A percentile compares a stretch with the other conserved stretches of the same genome.
Evolutionary conservation across 2,888 invertebrate genomes (phyloP).

Genomic region (Eurois occulta): DNA sequence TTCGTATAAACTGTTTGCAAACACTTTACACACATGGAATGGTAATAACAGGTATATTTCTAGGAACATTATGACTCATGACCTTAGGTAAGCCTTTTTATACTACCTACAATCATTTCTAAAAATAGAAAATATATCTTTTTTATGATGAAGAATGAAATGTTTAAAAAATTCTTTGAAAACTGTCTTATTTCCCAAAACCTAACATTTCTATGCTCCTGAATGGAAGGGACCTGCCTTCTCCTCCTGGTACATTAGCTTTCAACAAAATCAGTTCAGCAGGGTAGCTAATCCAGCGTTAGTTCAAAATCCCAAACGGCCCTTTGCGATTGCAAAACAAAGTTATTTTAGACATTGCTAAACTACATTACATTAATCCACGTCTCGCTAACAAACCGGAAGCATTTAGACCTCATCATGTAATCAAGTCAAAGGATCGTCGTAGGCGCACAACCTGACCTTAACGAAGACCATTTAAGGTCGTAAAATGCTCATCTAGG

Average conservation of each 20-base stretch:
- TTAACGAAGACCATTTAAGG: slow-evolving; percentile 63
- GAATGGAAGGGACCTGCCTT: not conserved
- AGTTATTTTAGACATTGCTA: not conserved
- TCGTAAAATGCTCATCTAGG: slow-evolving; percentile 70
- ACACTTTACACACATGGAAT: slow-evolving; percentile 11
- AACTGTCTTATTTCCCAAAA: not conserved
- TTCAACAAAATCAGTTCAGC: not conserved
- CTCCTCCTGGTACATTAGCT: not conserved
- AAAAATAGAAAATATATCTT: not conserved
- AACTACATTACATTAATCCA: not conserved
- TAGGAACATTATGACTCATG: slow-evolving; percentile 13
- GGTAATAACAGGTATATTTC: not conserved
- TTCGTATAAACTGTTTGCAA: slow-evolving; percentile 24
- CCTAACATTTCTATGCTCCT: not conserved
- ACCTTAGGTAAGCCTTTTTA: slow-evolving; percentile 1
- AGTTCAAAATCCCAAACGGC: not conserved
- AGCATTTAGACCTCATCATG: slow-evolving; percentile 67
- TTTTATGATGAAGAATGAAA: not conserved
- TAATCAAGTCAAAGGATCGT: slow-evolving; percentile 67
- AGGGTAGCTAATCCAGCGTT: not conserved
- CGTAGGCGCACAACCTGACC: slow-evolving; percentile 61
- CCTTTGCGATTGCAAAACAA: not conserved
- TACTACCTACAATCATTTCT: not conserved
- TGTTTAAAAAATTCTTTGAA: not conserved
- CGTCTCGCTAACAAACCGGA: slow-evolving; percentile 55